These are phyloP conservation scores for Sclerurus mexicanus DNA, from an alignment of 2,113 vertebrate species.

Conservation along the genomic window DNA sequence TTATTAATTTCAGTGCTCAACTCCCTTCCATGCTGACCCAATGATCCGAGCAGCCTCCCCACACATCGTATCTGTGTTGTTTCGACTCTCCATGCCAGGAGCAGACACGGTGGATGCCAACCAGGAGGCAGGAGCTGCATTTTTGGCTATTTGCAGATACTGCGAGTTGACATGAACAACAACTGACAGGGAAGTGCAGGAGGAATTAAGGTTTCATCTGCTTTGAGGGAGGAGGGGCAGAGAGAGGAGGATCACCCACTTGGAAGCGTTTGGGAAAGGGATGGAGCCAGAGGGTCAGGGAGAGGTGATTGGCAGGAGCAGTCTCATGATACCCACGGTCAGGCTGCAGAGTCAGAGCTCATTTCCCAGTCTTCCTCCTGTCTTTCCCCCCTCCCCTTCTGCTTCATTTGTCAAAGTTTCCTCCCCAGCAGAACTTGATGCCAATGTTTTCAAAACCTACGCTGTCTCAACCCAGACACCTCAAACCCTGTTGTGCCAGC, in stretches of 20 bases:
- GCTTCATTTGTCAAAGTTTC: neutral
- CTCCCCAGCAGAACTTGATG: neutral
- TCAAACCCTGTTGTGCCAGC: neutral
- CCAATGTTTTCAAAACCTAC: neutral
- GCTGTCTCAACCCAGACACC: neutral
- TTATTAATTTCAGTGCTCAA: neutral
- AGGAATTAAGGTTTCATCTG: neutral
- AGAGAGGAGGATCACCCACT: rapidly evolving
- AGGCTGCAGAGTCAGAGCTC: neutral
- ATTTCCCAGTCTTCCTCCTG: neutral
- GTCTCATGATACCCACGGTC: rapidly evolving
- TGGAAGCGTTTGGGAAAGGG: neutral
- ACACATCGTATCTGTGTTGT: rapidly evolving
- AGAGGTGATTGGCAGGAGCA: neutral
- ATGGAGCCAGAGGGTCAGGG: neutral
- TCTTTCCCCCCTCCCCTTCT: neutral
- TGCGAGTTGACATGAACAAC: neutral
- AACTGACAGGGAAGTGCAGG: neutral
- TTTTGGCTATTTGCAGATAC: neutral
- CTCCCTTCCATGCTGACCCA: neutral
- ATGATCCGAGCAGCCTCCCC: neutral
- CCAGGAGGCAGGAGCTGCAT: neutral
- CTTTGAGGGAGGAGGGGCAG: neutral
- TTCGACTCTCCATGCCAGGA: neutral
- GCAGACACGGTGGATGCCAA: neutral